These are phyloP conservation scores for Micronisus gabar DNA, from an alignment of 2,113 vertebrate genomes.

Conservation along the genomic window DNA sequence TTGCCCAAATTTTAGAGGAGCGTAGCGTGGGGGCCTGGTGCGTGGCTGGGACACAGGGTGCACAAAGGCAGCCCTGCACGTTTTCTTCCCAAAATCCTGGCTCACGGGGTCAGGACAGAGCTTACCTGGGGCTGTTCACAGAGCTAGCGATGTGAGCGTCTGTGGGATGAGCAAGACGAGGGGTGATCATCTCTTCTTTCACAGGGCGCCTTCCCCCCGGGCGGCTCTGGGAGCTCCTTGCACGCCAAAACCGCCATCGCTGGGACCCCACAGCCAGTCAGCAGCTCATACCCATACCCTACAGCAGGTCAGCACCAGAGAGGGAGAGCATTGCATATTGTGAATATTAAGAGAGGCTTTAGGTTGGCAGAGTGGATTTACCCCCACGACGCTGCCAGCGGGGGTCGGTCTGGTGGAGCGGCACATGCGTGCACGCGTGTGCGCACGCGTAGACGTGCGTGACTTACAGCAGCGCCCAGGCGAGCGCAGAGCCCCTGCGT, in stretches of 20 bases:
- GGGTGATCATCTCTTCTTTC: neutral
- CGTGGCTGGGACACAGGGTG: neutral
- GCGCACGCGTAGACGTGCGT: rapidly evolving
- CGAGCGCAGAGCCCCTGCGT: neutral
- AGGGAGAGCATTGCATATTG: neutral
- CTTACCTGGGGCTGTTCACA: neutral
- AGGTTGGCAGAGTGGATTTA: neutral
- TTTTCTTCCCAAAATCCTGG: neutral
- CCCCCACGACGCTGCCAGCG: neutral
- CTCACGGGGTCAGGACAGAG: neutral
- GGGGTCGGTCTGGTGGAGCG: rapidly evolving
- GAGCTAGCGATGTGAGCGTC: rapidly evolving
- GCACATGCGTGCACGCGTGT: rapidly evolving
- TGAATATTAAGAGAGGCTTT: neutral
- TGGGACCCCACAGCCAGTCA: rapidly evolving
- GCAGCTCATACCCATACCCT: neutral
- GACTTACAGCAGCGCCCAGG: neutral
- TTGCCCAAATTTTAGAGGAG: neutral
- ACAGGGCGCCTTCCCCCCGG: neutral
- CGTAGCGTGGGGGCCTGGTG: rapidly evolving
- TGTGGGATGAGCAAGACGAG: neutral
- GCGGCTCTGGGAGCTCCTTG: neutral
- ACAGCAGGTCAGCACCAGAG: neutral
- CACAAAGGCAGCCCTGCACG: neutral
- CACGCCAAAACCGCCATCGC: rapidly evolving